These are phyloP conservation scores for Dorcus parallelipipedus DNA, from an alignment of 2,888 invertebrate species.

Conservation along the genomic window DNA sequence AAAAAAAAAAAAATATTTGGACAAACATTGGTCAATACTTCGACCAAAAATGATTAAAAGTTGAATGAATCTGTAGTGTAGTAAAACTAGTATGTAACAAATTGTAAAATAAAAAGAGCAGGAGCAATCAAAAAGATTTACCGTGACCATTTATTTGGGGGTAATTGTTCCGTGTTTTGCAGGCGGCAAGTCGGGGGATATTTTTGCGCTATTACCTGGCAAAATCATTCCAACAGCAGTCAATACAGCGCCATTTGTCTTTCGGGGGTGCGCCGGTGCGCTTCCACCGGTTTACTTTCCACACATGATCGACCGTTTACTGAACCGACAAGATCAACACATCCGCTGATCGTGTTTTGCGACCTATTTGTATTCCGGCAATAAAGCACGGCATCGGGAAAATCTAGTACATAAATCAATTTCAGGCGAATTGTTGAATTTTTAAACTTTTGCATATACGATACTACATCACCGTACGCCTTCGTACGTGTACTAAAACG, in stretches of 20 bases:
- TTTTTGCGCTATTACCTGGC: slow-evolving; percentile 13
- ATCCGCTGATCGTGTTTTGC: slow-evolving; percentile 31
- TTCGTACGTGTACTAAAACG: background rate
- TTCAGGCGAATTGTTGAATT: slow-evolving; percentile 22
- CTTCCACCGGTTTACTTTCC: slow-evolving; percentile 17
- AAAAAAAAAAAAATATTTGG: too few relatives aligned
- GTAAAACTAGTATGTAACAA: too few relatives aligned
- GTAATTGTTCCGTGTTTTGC: slow-evolving; percentile 9
- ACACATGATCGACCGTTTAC: slow-evolving; percentile 28
- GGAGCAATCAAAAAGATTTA: slow-evolving; percentile 5
- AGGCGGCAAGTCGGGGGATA: slow-evolving; percentile 9
- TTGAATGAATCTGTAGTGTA: too few relatives aligned
- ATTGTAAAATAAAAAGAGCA: too few relatives aligned
- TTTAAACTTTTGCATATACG: background rate
- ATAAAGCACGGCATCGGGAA: slow-evolving; percentile 28
- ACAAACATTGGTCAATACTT: too few relatives aligned
- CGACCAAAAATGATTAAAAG: too few relatives aligned
- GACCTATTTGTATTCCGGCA: slow-evolving; percentile 31
- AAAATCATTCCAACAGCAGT: slow-evolving; percentile 8
- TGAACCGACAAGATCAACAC: slow-evolving; percentile 31
- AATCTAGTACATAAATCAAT: slow-evolving; percentile 37
- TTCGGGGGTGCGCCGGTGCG: slow-evolving; percentile 9
- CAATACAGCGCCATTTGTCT: slow-evolving; percentile 15
- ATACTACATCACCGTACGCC: background rate
- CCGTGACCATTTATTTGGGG: slow-evolving; percentile 7